Evolutionary conservation across 2,113 vertebrate species (phyloP).

Genomic region (Zosterops hypoxanthus): DNA sequence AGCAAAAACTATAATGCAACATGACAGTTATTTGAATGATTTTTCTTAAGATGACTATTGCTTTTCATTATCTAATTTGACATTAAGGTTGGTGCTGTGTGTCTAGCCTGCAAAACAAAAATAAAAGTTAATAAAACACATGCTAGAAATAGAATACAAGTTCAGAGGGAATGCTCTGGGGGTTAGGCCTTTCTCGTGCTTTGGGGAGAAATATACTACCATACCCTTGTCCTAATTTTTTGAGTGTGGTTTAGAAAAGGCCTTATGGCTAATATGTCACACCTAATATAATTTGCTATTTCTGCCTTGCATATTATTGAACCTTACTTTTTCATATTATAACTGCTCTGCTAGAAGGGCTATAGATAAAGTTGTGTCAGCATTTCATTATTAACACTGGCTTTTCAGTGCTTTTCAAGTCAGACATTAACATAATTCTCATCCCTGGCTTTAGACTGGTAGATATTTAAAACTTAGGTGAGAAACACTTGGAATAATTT

Average conservation of each 20-base stretch:
- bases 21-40: slow-evolving; percentile 63
- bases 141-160: slow-evolving; percentile 63
- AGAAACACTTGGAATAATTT: slow-evolving; percentile 28
- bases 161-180: slow-evolving; percentile 51
- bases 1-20: slow-evolving; percentile 54
- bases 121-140: slow-evolving; percentile 69
- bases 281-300: slow-evolving; percentile 69
- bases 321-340: slow-evolving; percentile 67
- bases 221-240: slow-evolving; percentile 69
- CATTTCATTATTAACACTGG: slow-evolving; percentile 60
- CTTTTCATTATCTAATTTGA: slow-evolving; percentile 73
- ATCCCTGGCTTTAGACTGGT: neutral
- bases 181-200: slow-evolving; percentile 26
- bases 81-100: slow-evolving; percentile 64
- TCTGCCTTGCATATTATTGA: slow-evolving; percentile 67
- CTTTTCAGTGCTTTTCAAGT: slow-evolving; percentile 63
- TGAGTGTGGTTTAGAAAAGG: slow-evolving; percentile 59
- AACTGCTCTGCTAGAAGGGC: slow-evolving; percentile 47
- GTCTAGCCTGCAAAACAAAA: slow-evolving; percentile 68
- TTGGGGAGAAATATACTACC: slow-evolving; percentile 51
- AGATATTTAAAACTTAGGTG: neutral
- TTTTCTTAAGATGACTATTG: slow-evolving; percentile 61
- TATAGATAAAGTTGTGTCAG: slow-evolving; percentile 60
- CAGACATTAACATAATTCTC: slow-evolving; percentile 6
- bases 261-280: slow-evolving; percentile 66